A percentile compares a stretch with the other conserved stretches of the same genome.
Evolutionary conservation across 2,113 vertebrate species (phyloP).

Genomic region (Alces alces): DNA sequence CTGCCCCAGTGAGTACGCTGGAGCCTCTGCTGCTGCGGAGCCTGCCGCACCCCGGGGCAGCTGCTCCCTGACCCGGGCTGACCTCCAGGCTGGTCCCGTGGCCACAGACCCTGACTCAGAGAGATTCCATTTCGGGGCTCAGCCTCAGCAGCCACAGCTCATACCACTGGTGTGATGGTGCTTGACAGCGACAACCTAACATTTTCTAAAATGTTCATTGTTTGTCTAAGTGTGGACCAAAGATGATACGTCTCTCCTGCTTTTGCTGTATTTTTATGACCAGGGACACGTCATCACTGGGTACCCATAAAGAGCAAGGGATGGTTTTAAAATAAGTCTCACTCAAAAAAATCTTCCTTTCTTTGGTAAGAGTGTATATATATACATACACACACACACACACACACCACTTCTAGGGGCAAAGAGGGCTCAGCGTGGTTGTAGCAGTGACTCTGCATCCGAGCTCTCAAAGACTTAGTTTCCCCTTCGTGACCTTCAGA

Average conservation of each 20-base stretch:
- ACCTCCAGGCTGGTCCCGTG: constrained; percentile 14
- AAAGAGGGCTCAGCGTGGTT: neutral
- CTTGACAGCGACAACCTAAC: constrained; percentile 27
- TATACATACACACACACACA: neutral
- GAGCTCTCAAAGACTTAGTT: neutral
- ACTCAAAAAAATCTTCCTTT: neutral
- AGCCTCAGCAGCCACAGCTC: neutral
- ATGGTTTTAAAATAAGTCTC: constrained; percentile 2
- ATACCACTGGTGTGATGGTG: neutral
- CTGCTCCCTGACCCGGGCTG: constrained; percentile 30
- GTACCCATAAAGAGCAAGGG: neutral
- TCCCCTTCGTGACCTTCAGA: neutral
- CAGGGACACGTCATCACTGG: neutral
- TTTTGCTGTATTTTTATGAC: constrained; percentile 47
- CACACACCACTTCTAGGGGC: neutral
- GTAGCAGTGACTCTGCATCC: neutral
- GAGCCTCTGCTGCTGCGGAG: neutral
- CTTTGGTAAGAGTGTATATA: neutral
- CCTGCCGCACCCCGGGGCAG: neutral
- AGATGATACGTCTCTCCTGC: constrained; percentile 9
- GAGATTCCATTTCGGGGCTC: neutral
- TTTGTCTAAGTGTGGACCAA: constrained; percentile 45
- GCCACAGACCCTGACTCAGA: constrained; percentile 60
- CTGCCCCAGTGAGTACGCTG: neutral
- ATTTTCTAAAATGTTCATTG: constrained; percentile 55